A percentile compares a stretch with the other conserved stretches of the same genome.
Conservation (phyloP, 2,113 vertebrate species). For the Mirounga angustirostris region DNA sequence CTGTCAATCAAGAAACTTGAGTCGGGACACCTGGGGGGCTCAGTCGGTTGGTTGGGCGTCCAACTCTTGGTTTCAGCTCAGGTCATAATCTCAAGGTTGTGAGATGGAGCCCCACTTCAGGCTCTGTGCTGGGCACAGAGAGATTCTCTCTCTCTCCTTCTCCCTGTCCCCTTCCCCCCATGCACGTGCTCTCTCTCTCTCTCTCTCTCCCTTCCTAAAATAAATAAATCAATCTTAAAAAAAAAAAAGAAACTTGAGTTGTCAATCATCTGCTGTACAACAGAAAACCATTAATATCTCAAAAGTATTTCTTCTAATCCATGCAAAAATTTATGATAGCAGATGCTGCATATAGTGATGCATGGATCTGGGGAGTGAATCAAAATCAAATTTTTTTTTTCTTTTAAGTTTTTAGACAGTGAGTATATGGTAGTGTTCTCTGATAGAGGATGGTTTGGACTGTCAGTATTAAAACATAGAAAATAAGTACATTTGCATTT, state of each 20-base stretch:
- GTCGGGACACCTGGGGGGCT: not conserved
- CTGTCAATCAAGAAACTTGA: not conserved
- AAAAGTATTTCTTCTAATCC: not conserved
- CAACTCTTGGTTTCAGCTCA: not conserved
- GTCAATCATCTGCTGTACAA: not conserved
- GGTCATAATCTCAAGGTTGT: not conserved
- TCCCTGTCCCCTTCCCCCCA: not conserved
- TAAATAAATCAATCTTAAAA: not conserved
- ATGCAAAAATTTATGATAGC: not conserved
- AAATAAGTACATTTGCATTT: not conserved
- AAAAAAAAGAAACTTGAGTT: not conserved
- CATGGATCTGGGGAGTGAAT: not conserved
- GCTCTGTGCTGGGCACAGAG: not conserved
- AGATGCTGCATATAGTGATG: not conserved
- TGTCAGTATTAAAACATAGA: not conserved
- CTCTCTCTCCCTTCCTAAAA: not conserved
- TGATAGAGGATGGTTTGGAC: not conserved
- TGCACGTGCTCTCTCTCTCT: fast-evolving
- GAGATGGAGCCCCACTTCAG: not conserved
- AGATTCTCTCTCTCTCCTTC: not conserved
- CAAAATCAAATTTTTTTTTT: not conserved
- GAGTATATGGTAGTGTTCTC: not conserved
- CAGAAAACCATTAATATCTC: not conserved
- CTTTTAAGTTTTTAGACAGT: not conserved
- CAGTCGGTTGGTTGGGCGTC: not conserved